Conservation (phyloP, 2,113 vertebrate genomes). For the Capra hircus region DNA sequence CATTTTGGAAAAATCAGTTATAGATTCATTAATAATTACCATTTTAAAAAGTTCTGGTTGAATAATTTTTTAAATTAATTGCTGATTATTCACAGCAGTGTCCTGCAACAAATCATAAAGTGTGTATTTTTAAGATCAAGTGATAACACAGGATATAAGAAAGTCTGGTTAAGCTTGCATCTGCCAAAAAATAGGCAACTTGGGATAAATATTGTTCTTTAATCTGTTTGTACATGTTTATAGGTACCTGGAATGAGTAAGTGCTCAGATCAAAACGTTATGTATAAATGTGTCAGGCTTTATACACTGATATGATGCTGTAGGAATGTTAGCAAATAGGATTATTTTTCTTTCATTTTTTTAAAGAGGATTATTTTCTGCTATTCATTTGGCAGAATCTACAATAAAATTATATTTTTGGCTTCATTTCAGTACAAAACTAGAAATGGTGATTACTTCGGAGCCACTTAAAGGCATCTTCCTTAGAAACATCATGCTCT, state of each 20-base stretch:
- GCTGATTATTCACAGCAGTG: neutral
- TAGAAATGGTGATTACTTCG: conserved; percentile 36
- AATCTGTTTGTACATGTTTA: neutral
- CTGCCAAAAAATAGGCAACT: neutral
- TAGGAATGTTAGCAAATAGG: neutral
- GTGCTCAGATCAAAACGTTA: neutral
- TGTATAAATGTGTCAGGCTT: neutral
- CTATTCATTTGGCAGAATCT: neutral
- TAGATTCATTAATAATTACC: neutral
- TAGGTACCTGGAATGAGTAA: neutral
- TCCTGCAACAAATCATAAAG: neutral
- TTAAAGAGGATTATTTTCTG: neutral
- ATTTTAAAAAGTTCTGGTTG: neutral
- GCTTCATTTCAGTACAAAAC: neutral
- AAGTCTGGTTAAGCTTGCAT: neutral
- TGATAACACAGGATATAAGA: neutral
- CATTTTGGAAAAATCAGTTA: neutral
- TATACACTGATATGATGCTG: neutral
- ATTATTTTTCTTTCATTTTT: neutral
- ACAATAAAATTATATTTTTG: neutral
- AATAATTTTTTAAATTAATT: neutral
- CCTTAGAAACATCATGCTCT: neutral
- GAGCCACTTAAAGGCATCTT: neutral
- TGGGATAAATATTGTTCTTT: neutral
- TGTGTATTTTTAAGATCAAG: conserved; percentile 16